phyloP scores from a whole-genome alignment of 2,113 vertebrate genomes.

The Gallinago media region DNA sequence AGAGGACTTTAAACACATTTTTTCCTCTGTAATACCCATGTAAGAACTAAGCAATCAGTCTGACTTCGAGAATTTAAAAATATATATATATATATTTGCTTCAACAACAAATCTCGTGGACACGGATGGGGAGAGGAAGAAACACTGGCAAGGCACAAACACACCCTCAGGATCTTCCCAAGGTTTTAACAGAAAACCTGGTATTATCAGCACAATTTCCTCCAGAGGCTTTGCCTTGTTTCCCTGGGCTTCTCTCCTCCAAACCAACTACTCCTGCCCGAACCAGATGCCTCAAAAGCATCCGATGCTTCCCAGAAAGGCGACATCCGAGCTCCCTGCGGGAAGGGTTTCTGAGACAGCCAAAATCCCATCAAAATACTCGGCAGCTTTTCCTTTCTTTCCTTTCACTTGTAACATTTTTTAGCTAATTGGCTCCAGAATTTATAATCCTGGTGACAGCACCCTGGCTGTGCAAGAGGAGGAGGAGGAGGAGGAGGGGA shows the following conservation, averaged over 20 bases:
- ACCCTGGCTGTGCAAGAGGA: not conserved
- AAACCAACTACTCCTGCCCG: not conserved
- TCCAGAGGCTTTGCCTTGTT: not conserved
- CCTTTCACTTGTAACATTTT: slow-evolving; percentile 56
- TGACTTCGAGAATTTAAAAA: not conserved
- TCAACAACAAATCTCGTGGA: not conserved
- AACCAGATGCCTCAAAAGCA: not conserved
- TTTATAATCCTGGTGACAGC: slow-evolving; percentile 62
- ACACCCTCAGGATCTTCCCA: not conserved
- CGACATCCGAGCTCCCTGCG: not conserved
- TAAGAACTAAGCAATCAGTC: not conserved
- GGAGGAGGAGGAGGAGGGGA: slow-evolving; percentile 30
- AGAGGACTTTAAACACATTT: not conserved
- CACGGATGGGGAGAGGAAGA: not conserved
- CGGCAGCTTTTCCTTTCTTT: slow-evolving; percentile 20
- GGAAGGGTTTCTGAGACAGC: not conserved
- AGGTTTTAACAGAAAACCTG: not conserved
- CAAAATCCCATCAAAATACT: slow-evolving; percentile 4
- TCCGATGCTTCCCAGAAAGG: not conserved
- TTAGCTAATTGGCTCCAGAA: slow-evolving; percentile 72
- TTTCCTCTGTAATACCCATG: not conserved
- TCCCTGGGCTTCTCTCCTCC: not conserved
- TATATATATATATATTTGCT: not conserved
- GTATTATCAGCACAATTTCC: not conserved
- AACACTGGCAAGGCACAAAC: not conserved